phyloP scores from a whole-genome alignment of 2,113 vertebrate species.

The Dipodomys merriami region DNA sequence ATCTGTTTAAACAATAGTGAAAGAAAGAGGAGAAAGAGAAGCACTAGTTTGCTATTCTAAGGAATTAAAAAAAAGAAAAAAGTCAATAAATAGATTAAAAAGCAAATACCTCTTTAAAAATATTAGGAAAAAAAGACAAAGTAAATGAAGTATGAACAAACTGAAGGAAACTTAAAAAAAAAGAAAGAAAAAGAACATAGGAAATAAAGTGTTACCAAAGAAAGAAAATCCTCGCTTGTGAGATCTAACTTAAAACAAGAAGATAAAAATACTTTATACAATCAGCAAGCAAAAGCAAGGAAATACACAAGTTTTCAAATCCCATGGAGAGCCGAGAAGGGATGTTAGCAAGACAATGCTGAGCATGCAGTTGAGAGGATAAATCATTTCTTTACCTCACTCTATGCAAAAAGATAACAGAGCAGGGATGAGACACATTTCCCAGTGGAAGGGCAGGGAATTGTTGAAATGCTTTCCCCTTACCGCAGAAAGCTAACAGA shows the following conservation, averaged over 20 bases:
- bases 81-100: neutral
- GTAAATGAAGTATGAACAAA: conserved; percentile 54
- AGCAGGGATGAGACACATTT: conserved; percentile 68
- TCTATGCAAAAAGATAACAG: conserved; percentile 78
- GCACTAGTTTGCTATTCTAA: neutral
- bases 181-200: neutral
- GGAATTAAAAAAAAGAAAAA: neutral
- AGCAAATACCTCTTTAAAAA: neutral
- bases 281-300: conserved; percentile 74
- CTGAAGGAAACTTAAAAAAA: conserved; percentile 22
- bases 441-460: conserved; percentile 63
- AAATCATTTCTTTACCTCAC: conserved; percentile 76
- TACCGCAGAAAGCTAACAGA: conserved; percentile 51
- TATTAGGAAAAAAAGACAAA: neutral
- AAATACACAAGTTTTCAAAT: conserved; percentile 67
- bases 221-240: conserved; percentile 42
- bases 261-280: conserved; percentile 47
- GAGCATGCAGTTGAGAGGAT: conserved; percentile 60
- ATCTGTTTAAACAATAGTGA: conserved; percentile 37
- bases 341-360: conserved; percentile 75
- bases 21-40: neutral
- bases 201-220: conserved; percentile 56
- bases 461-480: conserved; percentile 44
- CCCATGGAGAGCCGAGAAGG: conserved; percentile 69
- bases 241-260: conserved; percentile 64